Evolutionary conservation across 1,140 invertebrate genomes (phyloP).

Genomic region (Solenopsis invicta): DNA sequence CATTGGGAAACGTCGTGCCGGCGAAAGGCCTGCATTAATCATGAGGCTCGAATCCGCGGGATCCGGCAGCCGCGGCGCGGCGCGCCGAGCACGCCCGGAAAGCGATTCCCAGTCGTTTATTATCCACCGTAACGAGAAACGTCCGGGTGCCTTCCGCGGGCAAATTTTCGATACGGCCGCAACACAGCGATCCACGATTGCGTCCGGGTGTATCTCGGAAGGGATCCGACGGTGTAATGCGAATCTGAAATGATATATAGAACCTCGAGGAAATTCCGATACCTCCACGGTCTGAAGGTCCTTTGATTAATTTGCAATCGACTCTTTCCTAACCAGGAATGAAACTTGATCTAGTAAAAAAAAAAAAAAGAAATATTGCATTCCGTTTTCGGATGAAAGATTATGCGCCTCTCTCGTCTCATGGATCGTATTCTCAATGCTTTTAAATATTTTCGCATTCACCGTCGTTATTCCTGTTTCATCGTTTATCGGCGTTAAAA

Average conservation of each 20-base stretch:
- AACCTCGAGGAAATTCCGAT: background rate
- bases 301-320: background rate
- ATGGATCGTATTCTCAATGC: background rate
- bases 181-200: background rate
- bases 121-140: slow-evolving; percentile 63
- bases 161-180: slow-evolving; percentile 53
- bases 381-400: background rate
- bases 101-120: slow-evolving; percentile 69
- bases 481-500: slow-evolving; percentile 51
- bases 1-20: slow-evolving; percentile 70
- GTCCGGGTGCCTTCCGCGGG: slow-evolving; percentile 31
- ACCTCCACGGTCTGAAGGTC: background rate
- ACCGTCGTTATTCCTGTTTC: slow-evolving; percentile 35
- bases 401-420: background rate
- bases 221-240: background rate
- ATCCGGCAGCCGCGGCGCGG: slow-evolving; percentile 45
- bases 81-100: slow-evolving; percentile 35
- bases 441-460: slow-evolving; percentile 35
- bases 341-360: background rate
- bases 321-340: background rate
- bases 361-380: background rate
- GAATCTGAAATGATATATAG: background rate
- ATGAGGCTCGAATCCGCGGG: slow-evolving; percentile 70
- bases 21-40: slow-evolving; percentile 75
- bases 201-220: background rate